phyloP scores from a whole-genome alignment of 2,797 vertebrate genomes.

The Sebastes iracundus region DNA sequence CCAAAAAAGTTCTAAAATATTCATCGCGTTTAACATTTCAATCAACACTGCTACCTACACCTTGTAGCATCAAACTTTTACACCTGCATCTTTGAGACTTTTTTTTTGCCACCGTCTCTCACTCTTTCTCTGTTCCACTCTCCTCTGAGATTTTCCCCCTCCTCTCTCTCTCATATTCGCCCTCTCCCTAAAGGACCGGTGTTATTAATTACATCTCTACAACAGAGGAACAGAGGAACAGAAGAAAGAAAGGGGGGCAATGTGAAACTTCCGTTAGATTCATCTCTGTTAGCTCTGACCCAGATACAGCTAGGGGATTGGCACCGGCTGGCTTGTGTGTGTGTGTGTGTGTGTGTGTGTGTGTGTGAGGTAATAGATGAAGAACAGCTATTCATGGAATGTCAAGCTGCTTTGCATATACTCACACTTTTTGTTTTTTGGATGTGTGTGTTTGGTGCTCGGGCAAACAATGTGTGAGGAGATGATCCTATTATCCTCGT shows the following conservation, averaged over 20 bases:
- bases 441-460: not conserved
- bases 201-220: slow-evolving; percentile 69
- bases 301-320: slow-evolving; percentile 60
- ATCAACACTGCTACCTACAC: slow-evolving; percentile 32
- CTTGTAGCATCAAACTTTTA: slow-evolving; percentile 41
- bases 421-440: slow-evolving; percentile 24
- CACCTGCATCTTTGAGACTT: slow-evolving; percentile 10
- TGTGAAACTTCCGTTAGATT: slow-evolving; percentile 58
- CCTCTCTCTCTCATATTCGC: not conserved
- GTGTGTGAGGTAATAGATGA: slow-evolving; percentile 34
- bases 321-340: slow-evolving; percentile 17
- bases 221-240: slow-evolving; percentile 26
- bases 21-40: slow-evolving; percentile 18
- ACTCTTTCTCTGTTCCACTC: not conserved
- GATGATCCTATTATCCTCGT: slow-evolving; percentile 34
- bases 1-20: slow-evolving; percentile 29
- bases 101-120: not conserved
- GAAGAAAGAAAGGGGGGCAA: slow-evolving; percentile 46
- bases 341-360: not conserved
- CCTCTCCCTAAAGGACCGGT: slow-evolving; percentile 31
- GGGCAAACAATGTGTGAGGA: not conserved
- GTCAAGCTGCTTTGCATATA: slow-evolving; percentile 33
- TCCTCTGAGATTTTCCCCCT: not conserved
- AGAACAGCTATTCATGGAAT: slow-evolving; percentile 39
- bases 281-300: slow-evolving; percentile 71